Base-by-base conservation (phyloP, 35 echinoderm and acorn worm species). In the Heliocidaris tuberculata region DNA sequence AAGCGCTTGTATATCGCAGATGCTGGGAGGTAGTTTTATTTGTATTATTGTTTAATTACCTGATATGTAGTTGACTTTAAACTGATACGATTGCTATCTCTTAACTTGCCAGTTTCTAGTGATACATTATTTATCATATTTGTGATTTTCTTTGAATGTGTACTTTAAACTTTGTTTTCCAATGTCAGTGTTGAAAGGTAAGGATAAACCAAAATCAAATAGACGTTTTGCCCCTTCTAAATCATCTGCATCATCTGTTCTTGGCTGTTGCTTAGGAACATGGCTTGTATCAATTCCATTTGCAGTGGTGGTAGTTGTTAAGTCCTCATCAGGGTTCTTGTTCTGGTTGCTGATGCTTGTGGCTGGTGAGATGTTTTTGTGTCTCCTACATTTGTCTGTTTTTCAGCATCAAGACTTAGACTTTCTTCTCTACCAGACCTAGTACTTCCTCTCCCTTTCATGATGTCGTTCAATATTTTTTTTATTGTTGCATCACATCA, bases 131-230 rank as follows among this genome's bases (percentile, higher is more conserved):
- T n/a, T n/a, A n/a, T n/a, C n/a, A n/a, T n/a, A n/a, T n/a, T n/a
- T n/a, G n/a, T n/a, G n/a, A n/a, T n/a, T n/a, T n/a, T n/a, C n/a
- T n/a, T n/a, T n/a, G n/a, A n/a, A n/a, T n/a, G n/a, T n/a, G n/a
- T n/a, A n/a, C n/a, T 3, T 27, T 78, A 78, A 4, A 78, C 91
- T 85, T 94, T 85, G 61, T 59, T 94, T 61, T 42, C 31, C 93
- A 85, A 94, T 94, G 61, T 60, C 47, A 85, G 29, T 86, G 78
- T 71, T n/a, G 24, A 94, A 85, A 27, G 93, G 47, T 35, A 31
- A 78, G n/a, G n/a, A 27, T 32, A 59, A 32, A 11, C 31, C 56
- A 31, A 47, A 85, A 6, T 94, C 11, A 29, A 54, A 13, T 48
- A 7, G 59, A 71, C 48, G 27, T 32, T 94, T 49, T 15, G 59